These are phyloP conservation scores for Rallus limicola DNA, from an alignment of 2,113 vertebrate genomes.

Conservation along the genomic window DNA sequence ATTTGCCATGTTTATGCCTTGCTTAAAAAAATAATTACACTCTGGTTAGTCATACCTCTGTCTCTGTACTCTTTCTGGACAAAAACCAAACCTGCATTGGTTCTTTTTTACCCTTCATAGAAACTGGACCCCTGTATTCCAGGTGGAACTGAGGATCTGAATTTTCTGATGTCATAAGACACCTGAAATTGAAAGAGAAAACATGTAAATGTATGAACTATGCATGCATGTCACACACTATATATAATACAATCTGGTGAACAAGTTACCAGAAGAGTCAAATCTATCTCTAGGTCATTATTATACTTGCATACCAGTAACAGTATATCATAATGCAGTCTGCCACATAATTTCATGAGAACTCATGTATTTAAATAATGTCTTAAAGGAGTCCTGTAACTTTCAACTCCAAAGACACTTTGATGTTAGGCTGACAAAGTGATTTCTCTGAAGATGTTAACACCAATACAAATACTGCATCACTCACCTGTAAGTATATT, in stretches of 20 bases:
- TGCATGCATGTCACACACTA: rapidly evolving
- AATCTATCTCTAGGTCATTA: not conserved
- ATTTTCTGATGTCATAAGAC: slow-evolving; percentile 94
- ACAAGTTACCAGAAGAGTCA: not conserved
- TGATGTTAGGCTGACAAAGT: not conserved
- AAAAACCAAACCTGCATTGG: slow-evolving; percentile 99
- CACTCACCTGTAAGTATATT: slow-evolving; percentile 92
- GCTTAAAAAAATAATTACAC: slow-evolving; percentile 7
- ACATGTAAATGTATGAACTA: not conserved
- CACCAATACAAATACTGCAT: not conserved
- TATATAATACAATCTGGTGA: not conserved
- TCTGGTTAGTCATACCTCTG: slow-evolving; percentile 72
- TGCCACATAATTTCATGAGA: not conserved
- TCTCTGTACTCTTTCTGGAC: slow-evolving; percentile 85
- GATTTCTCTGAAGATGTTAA: not conserved
- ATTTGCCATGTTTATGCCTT: not conserved
- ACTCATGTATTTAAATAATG: not conserved
- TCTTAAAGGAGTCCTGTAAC: not conserved
- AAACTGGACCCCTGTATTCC: slow-evolving; percentile 91
- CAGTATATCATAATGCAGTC: not conserved
- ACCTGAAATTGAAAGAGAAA: slow-evolving; percentile 75
- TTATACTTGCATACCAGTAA: not conserved
- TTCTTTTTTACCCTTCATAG: slow-evolving; percentile 98
- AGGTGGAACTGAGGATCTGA: slow-evolving; percentile 93
- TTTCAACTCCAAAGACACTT: not conserved